A percentile compares a stretch with the other conserved stretches of the same genome.
Conservation (phyloP, 2,797 vertebrate genomes). For the Bradypus variegatus region DNA sequence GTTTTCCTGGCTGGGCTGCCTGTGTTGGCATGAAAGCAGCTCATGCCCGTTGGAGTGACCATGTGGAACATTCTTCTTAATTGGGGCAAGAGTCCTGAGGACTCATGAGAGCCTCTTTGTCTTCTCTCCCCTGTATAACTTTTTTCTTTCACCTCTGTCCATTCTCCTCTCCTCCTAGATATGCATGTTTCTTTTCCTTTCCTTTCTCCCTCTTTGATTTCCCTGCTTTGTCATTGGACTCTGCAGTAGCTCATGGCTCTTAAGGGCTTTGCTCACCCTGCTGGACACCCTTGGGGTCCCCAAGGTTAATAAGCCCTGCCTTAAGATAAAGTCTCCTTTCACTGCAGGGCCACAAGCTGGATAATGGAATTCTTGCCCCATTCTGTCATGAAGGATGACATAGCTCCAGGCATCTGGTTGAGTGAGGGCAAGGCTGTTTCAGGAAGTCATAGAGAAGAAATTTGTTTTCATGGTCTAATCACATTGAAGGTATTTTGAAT, state of each 20-base stretch:
- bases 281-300: not conserved
- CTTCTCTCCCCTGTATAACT: not conserved
- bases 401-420: not conserved
- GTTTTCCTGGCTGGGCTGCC: not conserved
- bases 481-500: not conserved
- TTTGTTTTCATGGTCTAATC: not conserved
- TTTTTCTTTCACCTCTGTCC: rapidly evolving
- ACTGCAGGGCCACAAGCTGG: not conserved
- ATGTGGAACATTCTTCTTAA: not conserved
- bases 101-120: not conserved
- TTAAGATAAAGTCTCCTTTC: not conserved
- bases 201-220: not conserved
- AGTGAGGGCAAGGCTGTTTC: not conserved
- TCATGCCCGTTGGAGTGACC: not conserved
- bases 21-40: not conserved
- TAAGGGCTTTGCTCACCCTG: not conserved
- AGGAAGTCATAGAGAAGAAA: not conserved
- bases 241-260: rapidly evolving
- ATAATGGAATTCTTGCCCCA: not conserved
- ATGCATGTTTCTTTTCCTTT: not conserved
- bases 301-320: not conserved
- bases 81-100: not conserved
- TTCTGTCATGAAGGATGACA: not conserved
- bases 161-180: not conserved
- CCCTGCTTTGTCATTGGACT: not conserved